phyloP scores from a whole-genome alignment of 2,888 invertebrate genomes.

The Brachylomia viminalis region DNA sequence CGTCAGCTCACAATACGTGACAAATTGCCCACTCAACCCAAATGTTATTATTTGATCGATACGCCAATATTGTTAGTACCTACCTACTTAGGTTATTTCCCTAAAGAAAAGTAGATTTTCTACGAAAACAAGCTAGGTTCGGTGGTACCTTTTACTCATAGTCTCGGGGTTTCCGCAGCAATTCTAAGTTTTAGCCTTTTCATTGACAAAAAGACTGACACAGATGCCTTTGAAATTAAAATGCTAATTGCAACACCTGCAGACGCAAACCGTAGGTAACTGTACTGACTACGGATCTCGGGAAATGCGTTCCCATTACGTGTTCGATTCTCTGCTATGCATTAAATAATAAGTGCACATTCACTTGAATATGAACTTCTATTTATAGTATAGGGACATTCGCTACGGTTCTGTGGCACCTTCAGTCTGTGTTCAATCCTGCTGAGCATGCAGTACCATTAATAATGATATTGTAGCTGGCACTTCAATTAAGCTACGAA shows the following conservation, averaged over 20 bases:
- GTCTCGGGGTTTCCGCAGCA: background rate
- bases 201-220: background rate
- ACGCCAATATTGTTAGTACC: background rate
- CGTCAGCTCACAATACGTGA: constrained; percentile 52
- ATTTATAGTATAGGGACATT: background rate
- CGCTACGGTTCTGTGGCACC: background rate
- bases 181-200: background rate
- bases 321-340: constrained; percentile 38
- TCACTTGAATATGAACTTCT: background rate
- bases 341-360: constrained; percentile 22
- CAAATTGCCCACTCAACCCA: constrained; percentile 47
- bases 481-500: too few relatives aligned
- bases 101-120: constrained; percentile 11
- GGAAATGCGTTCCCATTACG: constrained; percentile 48
- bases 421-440: background rate
- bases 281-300: constrained; percentile 22
- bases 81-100: constrained; percentile 2
- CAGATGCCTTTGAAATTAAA: background rate
- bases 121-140: background rate
- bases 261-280: constrained; percentile 16
- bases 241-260: constrained; percentile 32
- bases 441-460: background rate
- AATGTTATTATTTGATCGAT: constrained; percentile 31
- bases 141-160: background rate
- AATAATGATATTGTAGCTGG: too few relatives aligned